phyloP scores from a whole-genome alignment of 2,113 vertebrate species.

The Neodon shergylaensis region DNA sequence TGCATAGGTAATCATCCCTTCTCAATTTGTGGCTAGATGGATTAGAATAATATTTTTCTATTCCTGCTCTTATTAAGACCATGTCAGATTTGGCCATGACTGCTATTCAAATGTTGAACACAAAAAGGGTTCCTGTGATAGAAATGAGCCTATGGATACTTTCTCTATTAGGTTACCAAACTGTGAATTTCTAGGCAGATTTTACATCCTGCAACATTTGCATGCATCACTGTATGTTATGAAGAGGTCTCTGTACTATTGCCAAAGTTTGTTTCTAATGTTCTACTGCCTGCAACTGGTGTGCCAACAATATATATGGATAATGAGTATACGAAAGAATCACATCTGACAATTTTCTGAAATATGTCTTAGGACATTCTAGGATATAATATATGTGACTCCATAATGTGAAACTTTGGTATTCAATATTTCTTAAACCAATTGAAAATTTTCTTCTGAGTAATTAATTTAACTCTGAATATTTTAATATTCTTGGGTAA shows the following conservation, averaged over 20 bases:
- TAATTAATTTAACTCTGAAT: not conserved
- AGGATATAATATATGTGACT: not conserved
- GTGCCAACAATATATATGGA: not conserved
- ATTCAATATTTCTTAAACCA: not conserved
- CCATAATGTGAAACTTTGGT: not conserved
- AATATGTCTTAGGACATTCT: not conserved
- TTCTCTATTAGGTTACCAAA: conserved; percentile 50
- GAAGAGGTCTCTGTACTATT: not conserved
- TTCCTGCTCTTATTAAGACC: not conserved
- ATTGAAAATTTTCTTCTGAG: not conserved
- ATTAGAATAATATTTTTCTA: not conserved
- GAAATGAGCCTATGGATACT: conserved; percentile 16
- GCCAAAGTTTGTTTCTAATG: conserved; percentile 44
- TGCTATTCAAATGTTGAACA: not conserved
- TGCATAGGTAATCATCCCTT: not conserved
- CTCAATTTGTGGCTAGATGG: not conserved
- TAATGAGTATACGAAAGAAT: conserved; percentile 21
- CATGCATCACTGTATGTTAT: conserved; percentile 26
- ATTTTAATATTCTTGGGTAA: not conserved
- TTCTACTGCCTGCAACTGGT: not conserved
- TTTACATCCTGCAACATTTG: conserved; percentile 17
- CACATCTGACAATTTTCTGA: not conserved
- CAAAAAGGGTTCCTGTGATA: not conserved
- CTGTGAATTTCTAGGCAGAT: conserved; percentile 2
- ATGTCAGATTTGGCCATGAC: not conserved